Evolutionary conservation across 1,140 invertebrate species (phyloP), one percentile per base, ranked within the genome.

Genomic region (Xylocopa sonorina): DNA sequence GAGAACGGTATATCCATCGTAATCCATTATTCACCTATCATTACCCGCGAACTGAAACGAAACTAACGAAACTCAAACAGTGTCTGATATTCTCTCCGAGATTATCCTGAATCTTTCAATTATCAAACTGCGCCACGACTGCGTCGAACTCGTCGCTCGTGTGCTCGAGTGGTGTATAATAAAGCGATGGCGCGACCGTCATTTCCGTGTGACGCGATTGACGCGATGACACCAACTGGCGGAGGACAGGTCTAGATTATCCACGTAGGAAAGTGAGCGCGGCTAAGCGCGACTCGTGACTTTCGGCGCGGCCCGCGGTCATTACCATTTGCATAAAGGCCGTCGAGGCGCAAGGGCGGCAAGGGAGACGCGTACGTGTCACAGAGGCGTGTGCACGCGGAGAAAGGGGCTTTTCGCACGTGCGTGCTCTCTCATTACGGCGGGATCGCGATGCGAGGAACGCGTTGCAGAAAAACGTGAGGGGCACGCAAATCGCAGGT

Each of bases 351-450:
- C 16, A 34, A 66, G 48, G 38, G 53, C 41, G 34, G 51, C 63
- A 57, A 38, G 27, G 66, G 34, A 41, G n/a, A 55, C 41, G 72
- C 43, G 53, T 68, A 46, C 72, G 63, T 75, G 55, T 66, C 64
- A 16, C 38, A 62, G 24, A 12, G 57, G 32, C 51, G 50, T n/a
- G 27, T 66, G n/a, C 58, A 24, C 21, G 21, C 10, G 12, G n/a
- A 0, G n/a, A 3, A 43, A 34, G 27, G 43, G 63, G 83, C 55
- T 73, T 81, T 88, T 84, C 76, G 87, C 82, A 87, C 85, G 86
- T 87, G 88, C 87, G 87, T 90, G 87, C 85, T 89, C 89, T 90
- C 89, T 91, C 89, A 92, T 92, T 91, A 92, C 81, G 83, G 50
- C 77, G 79, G 83, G 85, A 91, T 91, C 85, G 87, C 86, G 85